phyloP scores from a whole-genome alignment of 2,113 vertebrate species.

The Eonycteris spelaea region DNA sequence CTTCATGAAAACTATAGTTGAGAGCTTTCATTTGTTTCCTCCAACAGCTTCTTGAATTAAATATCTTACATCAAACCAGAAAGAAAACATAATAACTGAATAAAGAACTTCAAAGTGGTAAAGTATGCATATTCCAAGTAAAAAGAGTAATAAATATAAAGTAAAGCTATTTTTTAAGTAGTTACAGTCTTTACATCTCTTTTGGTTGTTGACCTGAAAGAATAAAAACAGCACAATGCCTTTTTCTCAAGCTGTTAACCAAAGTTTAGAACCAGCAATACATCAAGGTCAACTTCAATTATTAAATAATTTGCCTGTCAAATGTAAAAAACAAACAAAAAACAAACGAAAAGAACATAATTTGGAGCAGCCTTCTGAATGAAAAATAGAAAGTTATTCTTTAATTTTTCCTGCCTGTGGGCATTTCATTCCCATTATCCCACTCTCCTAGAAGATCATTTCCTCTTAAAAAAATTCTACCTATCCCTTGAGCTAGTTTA shows the following conservation, averaged over 20 bases:
- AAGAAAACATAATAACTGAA: background rate
- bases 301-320: slow-evolving; percentile 14
- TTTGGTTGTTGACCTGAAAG: background rate
- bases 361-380: background rate
- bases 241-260: background rate
- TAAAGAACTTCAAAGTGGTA: background rate
- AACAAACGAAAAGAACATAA: background rate
- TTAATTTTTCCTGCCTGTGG: background rate
- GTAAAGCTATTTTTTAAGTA: background rate
- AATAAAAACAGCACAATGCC: slow-evolving; percentile 2
- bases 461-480: slow-evolving; percentile 9
- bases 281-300: background rate
- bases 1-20: background rate
- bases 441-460: background rate
- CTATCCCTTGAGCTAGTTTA: background rate
- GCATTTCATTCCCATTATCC: background rate
- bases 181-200: background rate
- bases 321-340: background rate
- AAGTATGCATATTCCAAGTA: background rate
- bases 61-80: background rate
- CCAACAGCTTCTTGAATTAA: background rate
- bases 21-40: slow-evolving; percentile 10
- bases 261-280: slow-evolving; percentile 14
- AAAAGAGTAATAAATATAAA: slow-evolving; percentile 1
- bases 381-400: slow-evolving; percentile 13